Evolutionary conservation across 2,797 vertebrate genomes (phyloP).

Genomic region (Rousettus madagascariensis): DNA sequence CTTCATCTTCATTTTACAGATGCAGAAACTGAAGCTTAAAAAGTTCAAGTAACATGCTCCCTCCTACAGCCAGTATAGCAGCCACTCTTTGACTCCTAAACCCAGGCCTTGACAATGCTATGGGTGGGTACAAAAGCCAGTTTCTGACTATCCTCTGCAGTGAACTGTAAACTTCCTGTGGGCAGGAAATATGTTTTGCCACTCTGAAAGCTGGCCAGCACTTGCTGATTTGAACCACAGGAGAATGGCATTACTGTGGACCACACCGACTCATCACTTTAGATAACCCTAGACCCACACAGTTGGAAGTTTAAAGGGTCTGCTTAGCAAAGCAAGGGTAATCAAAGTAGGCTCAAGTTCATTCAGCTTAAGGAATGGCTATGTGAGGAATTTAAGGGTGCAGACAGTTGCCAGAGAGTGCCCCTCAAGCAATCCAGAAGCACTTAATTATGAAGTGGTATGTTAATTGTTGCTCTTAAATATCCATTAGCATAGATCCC

Average conservation of each 20-base stretch:
- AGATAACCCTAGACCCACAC: background rate
- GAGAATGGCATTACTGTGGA: background rate
- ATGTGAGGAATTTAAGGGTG: conserved; percentile 44
- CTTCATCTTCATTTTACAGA: background rate
- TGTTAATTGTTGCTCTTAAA: conserved; percentile 69
- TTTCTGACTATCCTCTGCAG: background rate
- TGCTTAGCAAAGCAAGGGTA: background rate
- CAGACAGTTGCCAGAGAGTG: background rate
- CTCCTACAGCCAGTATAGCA: background rate
- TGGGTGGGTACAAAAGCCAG: background rate
- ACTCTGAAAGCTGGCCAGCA: background rate
- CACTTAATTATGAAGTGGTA: conserved; percentile 60
- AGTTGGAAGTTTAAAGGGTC: background rate
- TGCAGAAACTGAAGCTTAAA: background rate
- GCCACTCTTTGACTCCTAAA: background rate
- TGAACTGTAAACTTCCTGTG: background rate
- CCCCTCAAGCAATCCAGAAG: conserved; percentile 35
- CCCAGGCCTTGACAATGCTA: background rate
- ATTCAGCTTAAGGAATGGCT: conserved; percentile 27
- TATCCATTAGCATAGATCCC: conserved; percentile 22
- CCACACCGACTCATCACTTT: background rate
- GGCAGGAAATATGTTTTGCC: background rate
- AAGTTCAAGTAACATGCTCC: background rate
- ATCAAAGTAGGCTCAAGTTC: conserved; percentile 31
- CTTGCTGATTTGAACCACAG: background rate